Evolutionary conservation across 1,140 invertebrate species (phyloP).

Genomic region (Drosophila kikkawai): DNA sequence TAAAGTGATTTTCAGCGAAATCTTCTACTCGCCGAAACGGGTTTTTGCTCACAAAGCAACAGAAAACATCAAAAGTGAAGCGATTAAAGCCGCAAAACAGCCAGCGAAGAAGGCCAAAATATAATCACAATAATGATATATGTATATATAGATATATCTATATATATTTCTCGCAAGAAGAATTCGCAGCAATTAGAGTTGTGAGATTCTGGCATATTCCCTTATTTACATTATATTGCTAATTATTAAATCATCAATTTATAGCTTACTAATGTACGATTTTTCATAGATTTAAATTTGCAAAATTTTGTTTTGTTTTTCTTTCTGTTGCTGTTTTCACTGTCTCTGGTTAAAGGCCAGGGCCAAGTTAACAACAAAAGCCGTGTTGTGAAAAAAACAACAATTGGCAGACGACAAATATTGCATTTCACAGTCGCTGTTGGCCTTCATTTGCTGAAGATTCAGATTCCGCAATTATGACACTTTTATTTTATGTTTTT

Average conservation of each 20-base stretch:
- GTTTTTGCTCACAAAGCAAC: constrained; percentile 31
- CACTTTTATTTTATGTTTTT: neutral
- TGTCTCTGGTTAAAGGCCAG: constrained; percentile 45
- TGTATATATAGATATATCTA: neutral
- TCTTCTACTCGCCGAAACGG: constrained; percentile 51
- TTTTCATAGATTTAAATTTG: constrained; percentile 51
- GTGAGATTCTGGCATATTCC: neutral
- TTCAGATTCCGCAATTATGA: constrained; percentile 7
- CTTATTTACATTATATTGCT: constrained; percentile 45
- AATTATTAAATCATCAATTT: constrained; percentile 71
- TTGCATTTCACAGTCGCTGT: constrained; percentile 9
- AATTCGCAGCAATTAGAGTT: constrained; percentile 4
- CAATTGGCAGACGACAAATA: constrained; percentile 20
- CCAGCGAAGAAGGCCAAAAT: constrained; percentile 33
- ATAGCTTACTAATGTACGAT: neutral
- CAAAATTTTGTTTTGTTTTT: constrained; percentile 23
- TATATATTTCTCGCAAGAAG: neutral
- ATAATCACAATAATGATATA: constrained; percentile 41
- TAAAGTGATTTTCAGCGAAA: constrained; percentile 57
- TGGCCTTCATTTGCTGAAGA: constrained; percentile 15
- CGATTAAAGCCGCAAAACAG: constrained; percentile 32
- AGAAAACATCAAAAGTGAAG: constrained; percentile 28
- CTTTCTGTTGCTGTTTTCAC: neutral
- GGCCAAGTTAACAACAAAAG: constrained; percentile 31
- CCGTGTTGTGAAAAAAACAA: constrained; percentile 6